phyloP scores from a whole-genome alignment of 2,888 invertebrate genomes.

The Azorinus chamasolen region DNA sequence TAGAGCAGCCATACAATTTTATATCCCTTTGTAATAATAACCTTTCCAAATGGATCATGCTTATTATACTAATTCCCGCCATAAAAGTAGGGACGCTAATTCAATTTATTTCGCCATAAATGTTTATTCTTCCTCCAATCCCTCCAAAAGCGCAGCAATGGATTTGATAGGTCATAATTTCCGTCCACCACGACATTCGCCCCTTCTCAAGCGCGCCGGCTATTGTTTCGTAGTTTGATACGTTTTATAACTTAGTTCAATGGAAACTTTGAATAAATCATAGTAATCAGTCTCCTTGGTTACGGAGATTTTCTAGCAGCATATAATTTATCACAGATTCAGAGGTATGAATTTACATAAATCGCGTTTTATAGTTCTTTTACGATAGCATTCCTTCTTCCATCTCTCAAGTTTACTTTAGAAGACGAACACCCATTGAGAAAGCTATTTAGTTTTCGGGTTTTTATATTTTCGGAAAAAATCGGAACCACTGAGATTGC shows the following conservation, averaged over 20 bases:
- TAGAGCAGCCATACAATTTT: background rate
- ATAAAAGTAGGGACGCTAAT: constrained; percentile 55
- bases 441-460: constrained; percentile 52
- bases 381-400: constrained; percentile 56
- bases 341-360: constrained; percentile 70
- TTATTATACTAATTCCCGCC: constrained; percentile 58
- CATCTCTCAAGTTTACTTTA: constrained; percentile 32
- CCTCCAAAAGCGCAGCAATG: constrained; percentile 36
- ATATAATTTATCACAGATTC: constrained; percentile 65
- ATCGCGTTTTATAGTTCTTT: constrained; percentile 65
- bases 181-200: constrained; percentile 36
- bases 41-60: constrained; percentile 21
- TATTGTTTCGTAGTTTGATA: constrained; percentile 54
- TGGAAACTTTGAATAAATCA: constrained; percentile 61
- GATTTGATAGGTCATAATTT: constrained; percentile 49
- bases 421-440: constrained; percentile 64
- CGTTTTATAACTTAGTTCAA: constrained; percentile 60
- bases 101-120: constrained; percentile 61
- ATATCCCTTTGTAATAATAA: constrained; percentile 13
- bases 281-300: constrained; percentile 56
- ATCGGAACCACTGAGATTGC: constrained; percentile 38
- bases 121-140: constrained; percentile 12
- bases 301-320: constrained; percentile 57
- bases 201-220: constrained; percentile 28
- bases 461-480: constrained; percentile 53